A percentile compares a stretch with the other conserved stretches of the same genome.
Conservation (phyloP, 2,113 vertebrate species). For the Choloepus hoffmanni region DNA sequence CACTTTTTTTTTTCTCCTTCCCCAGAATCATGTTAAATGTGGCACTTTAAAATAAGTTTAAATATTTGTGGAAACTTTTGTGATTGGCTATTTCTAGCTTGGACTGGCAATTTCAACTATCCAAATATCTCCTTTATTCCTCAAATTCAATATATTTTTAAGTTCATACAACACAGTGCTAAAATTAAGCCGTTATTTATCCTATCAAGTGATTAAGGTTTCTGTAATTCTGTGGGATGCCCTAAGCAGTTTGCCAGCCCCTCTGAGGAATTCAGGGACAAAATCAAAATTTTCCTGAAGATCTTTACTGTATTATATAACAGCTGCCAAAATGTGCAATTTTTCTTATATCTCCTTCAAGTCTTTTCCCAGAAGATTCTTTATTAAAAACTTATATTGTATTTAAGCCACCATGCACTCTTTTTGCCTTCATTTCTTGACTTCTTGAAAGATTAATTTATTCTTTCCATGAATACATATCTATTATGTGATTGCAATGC, state of each 20-base stretch:
- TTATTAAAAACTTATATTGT: background rate
- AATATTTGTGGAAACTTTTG: background rate
- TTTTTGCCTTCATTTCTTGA: background rate
- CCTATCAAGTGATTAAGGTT: background rate
- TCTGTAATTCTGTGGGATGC: background rate
- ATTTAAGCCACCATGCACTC: background rate
- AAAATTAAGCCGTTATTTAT: background rate
- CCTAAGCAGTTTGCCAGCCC: background rate
- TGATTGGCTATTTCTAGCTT: background rate
- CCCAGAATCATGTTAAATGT: background rate
- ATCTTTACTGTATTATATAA: background rate
- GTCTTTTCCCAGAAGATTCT: background rate
- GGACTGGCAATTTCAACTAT: background rate
- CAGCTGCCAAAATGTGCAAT: background rate
- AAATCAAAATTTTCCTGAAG: background rate
- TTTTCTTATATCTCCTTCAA: background rate
- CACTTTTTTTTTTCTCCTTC: background rate
- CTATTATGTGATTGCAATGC: background rate
- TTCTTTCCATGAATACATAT: background rate
- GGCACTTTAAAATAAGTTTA: background rate
- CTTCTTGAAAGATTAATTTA: background rate
- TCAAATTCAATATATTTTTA: background rate
- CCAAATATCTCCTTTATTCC: background rate
- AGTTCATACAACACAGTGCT: background rate
- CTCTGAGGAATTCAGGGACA: background rate